Evolutionary conservation across 2,797 vertebrate species (phyloP).

Genomic region (Enteromius paludinosus): DNA sequence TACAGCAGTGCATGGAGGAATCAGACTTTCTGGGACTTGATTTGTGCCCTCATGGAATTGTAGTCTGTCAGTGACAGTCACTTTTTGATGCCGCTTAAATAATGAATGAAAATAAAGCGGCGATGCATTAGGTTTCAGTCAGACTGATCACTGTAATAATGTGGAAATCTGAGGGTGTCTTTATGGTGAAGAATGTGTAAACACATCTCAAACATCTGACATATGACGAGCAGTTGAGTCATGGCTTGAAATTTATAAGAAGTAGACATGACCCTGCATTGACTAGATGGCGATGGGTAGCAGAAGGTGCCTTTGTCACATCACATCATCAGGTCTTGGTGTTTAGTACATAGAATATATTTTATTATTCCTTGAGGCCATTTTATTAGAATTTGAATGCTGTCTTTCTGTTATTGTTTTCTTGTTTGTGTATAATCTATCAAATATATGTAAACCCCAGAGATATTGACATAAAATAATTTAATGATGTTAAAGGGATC

Average conservation of each 20-base stretch:
- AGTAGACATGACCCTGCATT: conserved; percentile 15
- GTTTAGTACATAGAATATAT: background rate
- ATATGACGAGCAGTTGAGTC: conserved; percentile 10
- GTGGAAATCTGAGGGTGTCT: background rate
- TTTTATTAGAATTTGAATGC: background rate
- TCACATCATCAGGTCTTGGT: background rate
- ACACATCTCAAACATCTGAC: conserved; percentile 3
- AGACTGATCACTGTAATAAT: background rate
- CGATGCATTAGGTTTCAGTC: background rate
- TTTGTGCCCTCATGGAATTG: background rate
- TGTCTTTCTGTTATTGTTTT: background rate
- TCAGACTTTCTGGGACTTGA: conserved; percentile 9
- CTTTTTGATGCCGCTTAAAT: conserved; percentile 4
- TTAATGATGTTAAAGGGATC: background rate
- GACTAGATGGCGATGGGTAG: conserved; percentile 11
- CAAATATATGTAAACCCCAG: background rate
- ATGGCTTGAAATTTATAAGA: background rate
- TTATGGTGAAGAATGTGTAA: conserved; percentile 11
- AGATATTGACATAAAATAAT: background rate
- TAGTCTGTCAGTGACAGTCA: background rate
- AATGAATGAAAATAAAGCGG: background rate
- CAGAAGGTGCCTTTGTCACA: conserved; percentile 1
- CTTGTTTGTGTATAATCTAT: background rate
- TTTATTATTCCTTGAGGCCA: background rate
- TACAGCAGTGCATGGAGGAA: background rate